Conservation (phyloP, 1,140 invertebrate species). For the Frieseomelitta varia region DNA sequence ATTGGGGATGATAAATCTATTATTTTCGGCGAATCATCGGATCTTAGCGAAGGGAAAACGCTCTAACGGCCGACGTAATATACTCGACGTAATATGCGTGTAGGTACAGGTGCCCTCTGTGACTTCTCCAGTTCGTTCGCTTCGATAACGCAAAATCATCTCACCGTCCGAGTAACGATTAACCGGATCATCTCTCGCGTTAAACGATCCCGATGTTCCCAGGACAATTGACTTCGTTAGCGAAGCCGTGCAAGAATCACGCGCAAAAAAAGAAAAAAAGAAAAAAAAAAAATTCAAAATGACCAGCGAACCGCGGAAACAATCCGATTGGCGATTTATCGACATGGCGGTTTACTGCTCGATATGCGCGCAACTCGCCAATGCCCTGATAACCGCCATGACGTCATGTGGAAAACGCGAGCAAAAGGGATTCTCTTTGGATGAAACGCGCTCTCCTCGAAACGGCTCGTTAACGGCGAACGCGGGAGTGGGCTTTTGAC, state of each 20-base stretch:
- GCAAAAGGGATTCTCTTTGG: slow-evolving; percentile 13
- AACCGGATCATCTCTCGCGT: slow-evolving; percentile 7
- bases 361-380: neutral
- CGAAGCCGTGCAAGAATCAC: neutral
- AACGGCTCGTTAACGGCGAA: slow-evolving; percentile 57
- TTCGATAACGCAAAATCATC: slow-evolving; percentile 25
- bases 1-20: slow-evolving; percentile 71
- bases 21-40: slow-evolving; percentile 63
- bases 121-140: slow-evolving; percentile 1
- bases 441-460: slow-evolving; percentile 45
- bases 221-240: neutral
- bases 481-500: neutral
- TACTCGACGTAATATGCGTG: neutral
- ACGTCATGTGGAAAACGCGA: neutral
- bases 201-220: slow-evolving; percentile 8
- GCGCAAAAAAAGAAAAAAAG: too few species aligned
- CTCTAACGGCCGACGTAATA: slow-evolving; percentile 5
- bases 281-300: neutral
- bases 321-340: slow-evolving; percentile 7
- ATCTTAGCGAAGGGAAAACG: neutral
- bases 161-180: neutral
- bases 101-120: slow-evolving; percentile 28
- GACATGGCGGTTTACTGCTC: neutral
- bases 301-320: neutral
- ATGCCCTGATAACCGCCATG: neutral